Evolutionary conservation across 2,797 vertebrate genomes (phyloP).

Genomic region (Myiotriccus ornatus): DNA sequence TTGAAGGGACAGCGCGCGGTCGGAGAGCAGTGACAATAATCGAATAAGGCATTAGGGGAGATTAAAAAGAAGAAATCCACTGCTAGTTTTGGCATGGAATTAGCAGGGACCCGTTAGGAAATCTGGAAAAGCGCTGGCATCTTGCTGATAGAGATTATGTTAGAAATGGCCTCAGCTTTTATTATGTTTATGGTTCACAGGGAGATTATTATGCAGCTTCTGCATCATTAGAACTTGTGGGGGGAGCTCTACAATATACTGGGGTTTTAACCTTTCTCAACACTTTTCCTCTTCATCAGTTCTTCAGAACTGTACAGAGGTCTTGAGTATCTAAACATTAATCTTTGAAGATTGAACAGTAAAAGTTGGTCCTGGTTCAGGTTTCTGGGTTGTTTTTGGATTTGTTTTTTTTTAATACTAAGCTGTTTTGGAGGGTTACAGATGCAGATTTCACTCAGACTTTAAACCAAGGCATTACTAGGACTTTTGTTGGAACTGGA

Average conservation of each 20-base stretch:
- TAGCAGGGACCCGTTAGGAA: conserved; percentile 79
- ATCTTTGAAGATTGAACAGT: background rate
- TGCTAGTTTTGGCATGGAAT: conserved; percentile 83
- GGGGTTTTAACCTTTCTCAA: background rate
- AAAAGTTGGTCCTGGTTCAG: background rate
- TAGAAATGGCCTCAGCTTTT: conserved; percentile 75
- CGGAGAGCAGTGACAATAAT: conserved; percentile 82
- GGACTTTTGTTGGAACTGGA: conserved; percentile 19
- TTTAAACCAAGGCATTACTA: conserved; percentile 37
- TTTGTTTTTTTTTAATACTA: background rate
- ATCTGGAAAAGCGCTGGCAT: conserved; percentile 80
- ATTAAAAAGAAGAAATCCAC: conserved; percentile 82
- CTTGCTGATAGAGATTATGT: conserved; percentile 80
- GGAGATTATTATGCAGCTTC: conserved; percentile 71
- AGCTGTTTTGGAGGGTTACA: conserved; percentile 8
- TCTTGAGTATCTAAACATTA: background rate
- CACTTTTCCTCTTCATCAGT: background rate
- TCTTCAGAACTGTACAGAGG: background rate
- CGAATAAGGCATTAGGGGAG: conserved; percentile 81
- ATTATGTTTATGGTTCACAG: conserved; percentile 76
- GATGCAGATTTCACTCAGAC: background rate
- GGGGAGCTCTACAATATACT: background rate
- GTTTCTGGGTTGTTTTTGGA: background rate
- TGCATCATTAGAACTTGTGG: conserved; percentile 40
- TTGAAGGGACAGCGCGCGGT: conserved; percentile 81